Evolutionary conservation across 2,888 invertebrate species (phyloP).

Genomic region (Chironomus riparius): DNA sequence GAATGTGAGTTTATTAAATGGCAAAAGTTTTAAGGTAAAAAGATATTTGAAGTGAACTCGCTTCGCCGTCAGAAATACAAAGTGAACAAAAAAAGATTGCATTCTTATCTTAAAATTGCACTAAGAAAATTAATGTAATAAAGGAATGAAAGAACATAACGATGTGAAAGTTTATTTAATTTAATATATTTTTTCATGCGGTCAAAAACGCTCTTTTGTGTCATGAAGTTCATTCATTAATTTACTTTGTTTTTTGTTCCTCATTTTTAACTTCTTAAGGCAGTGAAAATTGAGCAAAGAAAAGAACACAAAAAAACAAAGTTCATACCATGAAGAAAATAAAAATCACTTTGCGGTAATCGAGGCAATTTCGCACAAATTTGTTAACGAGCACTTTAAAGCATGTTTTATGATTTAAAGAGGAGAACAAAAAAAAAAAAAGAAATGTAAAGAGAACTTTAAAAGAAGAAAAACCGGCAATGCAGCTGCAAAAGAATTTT

Average conservation of each 20-base stretch:
- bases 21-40: too few relatives aligned
- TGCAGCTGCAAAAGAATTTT: conserved; percentile 7
- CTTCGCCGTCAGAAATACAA: too few relatives aligned
- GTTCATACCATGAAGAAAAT: neutral
- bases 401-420: conserved; percentile 2
- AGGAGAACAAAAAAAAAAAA: too few relatives aligned
- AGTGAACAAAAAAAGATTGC: too few relatives aligned
- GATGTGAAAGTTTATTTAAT: neutral
- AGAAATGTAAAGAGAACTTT: neutral
- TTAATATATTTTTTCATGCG: neutral
- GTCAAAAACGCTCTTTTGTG: neutral
- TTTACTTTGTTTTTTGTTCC: neutral
- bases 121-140: neutral
- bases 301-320: neutral
- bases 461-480: conserved; percentile 2
- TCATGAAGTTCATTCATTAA: neutral
- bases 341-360: neutral
- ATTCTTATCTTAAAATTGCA: too few relatives aligned
- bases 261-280: neutral
- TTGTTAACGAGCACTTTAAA: conserved; percentile 19
- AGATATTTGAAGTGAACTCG: too few relatives aligned
- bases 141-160: neutral
- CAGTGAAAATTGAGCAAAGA: neutral
- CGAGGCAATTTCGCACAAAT: conserved; percentile 1
- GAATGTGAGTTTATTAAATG: too few relatives aligned